Evolutionary conservation across 2,797 vertebrate genomes (phyloP), one percentile per base, ranked within the genome.

Genomic region (Siniperca scherzeri): DNA sequence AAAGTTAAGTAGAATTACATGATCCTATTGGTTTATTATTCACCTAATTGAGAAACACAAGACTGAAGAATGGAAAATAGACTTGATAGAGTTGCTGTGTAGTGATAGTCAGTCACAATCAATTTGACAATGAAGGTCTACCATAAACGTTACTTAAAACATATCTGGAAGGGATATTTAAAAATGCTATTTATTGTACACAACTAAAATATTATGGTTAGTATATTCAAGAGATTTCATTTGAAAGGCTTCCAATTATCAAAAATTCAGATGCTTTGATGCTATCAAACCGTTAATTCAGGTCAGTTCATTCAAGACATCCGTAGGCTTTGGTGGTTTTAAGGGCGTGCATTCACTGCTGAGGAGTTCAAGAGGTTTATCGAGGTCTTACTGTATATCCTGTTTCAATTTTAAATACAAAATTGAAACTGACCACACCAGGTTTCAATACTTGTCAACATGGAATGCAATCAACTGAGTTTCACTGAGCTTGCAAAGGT

Each of bases 401-500:
- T 9, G 2, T 57, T 74, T 74, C 21, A 50, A 60, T 62, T 10
- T 69, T 21, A 16, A 79, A 78, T 11, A 46, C 27, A n/a, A 56
- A 67, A 82, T 16, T 13, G 5, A 82, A 81, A 57, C 12, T 5
- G 76, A 30, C 17, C 4, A 6, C 59, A 30, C 3, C 8, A 5
- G 16, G 25, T 19, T 48, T 72, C 38, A 0, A 52, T 50, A 71
- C 62, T 50, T 84, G 82, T 81, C 67, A 76, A 67, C n/a, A 30
- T 42, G 7, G 30, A 77, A 68, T 30, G 17, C 60, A 72, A 65
- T 68, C 70, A 68, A 72, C 30, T 40, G 27, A 65, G 56, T 74
- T 83, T 82, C 62, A 61, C 30, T 12, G 36, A 73, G 65, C 53
- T 61, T 4, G 21, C 56, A 17, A 53, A 83, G 81, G 74, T 80